Percentiles rank a stretch among this genome's conserved stretches.
Evolutionary conservation across 2,888 invertebrate species (phyloP).

Genomic region (Rhyacophila evoluta): DNA sequence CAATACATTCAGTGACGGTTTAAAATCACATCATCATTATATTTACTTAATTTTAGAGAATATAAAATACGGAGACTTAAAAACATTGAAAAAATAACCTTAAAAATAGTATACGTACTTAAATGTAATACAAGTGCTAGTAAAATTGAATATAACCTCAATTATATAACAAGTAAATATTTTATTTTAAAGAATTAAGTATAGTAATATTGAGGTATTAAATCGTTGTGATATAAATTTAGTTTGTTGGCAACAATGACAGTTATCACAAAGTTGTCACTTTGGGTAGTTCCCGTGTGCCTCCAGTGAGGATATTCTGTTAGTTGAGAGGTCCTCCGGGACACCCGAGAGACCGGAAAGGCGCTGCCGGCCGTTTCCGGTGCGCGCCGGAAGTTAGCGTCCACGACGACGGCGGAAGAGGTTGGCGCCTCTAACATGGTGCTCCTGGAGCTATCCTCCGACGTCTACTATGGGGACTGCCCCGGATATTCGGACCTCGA

Average conservation of each 20-base stretch:
- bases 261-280: neutral
- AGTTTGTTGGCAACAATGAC: neutral
- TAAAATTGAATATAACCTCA: neutral
- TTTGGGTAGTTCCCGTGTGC: neutral
- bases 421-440: constrained; percentile 77
- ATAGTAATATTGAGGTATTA: no score
- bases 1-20: neutral
- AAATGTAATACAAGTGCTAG: neutral
- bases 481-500: constrained; percentile 63
- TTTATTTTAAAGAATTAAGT: no score
- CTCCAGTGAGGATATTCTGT: neutral
- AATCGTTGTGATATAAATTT: neutral
- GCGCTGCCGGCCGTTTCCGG: constrained; percentile 28
- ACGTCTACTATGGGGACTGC: constrained; percentile 79
- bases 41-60: neutral
- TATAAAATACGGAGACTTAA: neutral
- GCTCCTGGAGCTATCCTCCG: constrained; percentile 80
- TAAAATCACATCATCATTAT: constrained; percentile 8
- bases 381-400: constrained; percentile 38
- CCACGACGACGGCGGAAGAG: constrained; percentile 59
- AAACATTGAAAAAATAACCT: neutral
- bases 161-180: neutral
- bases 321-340: neutral
- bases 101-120: neutral
- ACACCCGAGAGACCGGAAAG: constrained; percentile 18